Base-by-base conservation (phyloP, 2,888 invertebrate species). In the Anaspis maculata region DNA sequence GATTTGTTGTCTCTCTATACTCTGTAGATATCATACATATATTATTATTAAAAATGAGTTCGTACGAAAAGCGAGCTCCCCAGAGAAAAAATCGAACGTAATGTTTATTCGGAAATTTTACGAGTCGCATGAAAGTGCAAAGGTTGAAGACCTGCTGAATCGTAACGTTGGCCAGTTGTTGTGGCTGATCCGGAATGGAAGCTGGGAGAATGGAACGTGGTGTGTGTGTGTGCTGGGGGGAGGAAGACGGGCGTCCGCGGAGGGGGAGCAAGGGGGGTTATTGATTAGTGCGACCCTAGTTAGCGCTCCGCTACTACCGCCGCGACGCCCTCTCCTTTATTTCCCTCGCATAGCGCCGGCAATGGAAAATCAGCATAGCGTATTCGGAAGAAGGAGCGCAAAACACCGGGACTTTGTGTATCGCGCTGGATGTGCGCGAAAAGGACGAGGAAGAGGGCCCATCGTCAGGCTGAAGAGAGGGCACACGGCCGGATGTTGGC, bases 281-380 rank as follows among this genome's bases (percentile, higher is more conserved):
- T 65, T 64, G 64, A 65, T 65, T 65, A 65, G 63, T 57, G 59
- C 59, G 59, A 63, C 65, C 64, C 65, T 65, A 65, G 62, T 66
- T 64, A 64, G 62, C 64, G 58, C 62, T n/a, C n/a, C n/a, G n/a
- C n/a, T n/a, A n/a, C n/a, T 39, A 34, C 39, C 30, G 26, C 34
- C 34, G 30, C 35, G 30, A 30, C 30, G 30, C 30, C 32, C 34
- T 34, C 39, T 35, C n/a, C 35, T 25, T 32, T 36, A 15, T 21
- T 30, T 24, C 27, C 30, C 25, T 30, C 30, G 24, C 21, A 19
- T 24, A 16, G 32, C 24, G 11, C 24, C 24, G n/a, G n/a, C n/a
- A n/a, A n/a, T n/a, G n/a, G 11, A 31, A 27, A 38, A 39, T 39
- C 39, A 35, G 32, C 39, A 39, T 37, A 37, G 34, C n/a, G n/a